Conservation (phyloP, 2,888 invertebrate species). For the Lepidochrysops patricia region DNA sequence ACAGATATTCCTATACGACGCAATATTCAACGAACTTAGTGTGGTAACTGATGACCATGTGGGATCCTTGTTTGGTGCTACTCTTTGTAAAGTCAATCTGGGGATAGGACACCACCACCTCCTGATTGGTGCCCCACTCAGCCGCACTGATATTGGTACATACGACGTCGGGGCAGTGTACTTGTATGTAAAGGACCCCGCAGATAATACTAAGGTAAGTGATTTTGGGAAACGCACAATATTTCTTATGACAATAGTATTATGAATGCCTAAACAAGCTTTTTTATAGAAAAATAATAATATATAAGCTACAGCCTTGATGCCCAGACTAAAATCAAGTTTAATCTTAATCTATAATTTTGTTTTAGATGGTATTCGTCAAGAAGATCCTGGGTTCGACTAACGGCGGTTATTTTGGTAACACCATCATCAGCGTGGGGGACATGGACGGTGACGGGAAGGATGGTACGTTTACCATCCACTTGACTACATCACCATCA, state of each 20-base stretch:
- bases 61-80: slow-evolving; percentile 77
- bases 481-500: too few species aligned
- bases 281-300: too few species aligned
- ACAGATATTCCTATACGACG: slow-evolving; percentile 28
- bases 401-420: slow-evolving; percentile 33
- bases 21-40: slow-evolving; percentile 1
- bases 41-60: slow-evolving; percentile 28
- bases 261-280: too few species aligned
- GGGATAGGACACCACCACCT: slow-evolving; percentile 60
- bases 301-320: too few species aligned
- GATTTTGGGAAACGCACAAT: too few species aligned
- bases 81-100: slow-evolving; percentile 59
- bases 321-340: too few species aligned
- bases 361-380: slow-evolving; percentile 18
- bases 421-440: slow-evolving; percentile 30
- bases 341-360: too few species aligned
- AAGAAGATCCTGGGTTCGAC: slow-evolving; percentile 22
- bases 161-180: slow-evolving; percentile 74
- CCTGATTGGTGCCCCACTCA: slow-evolving; percentile 76
- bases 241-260: too few species aligned
- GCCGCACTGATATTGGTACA: slow-evolving; percentile 25
- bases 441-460: slow-evolving; percentile 34
- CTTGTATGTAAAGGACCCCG: slow-evolving; percentile 41
- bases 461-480: slow-evolving; percentile 30
- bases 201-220: slow-evolving; percentile 21